Conservation (phyloP, 2,888 invertebrate species). For the Cryptosula pallasiana region DNA sequence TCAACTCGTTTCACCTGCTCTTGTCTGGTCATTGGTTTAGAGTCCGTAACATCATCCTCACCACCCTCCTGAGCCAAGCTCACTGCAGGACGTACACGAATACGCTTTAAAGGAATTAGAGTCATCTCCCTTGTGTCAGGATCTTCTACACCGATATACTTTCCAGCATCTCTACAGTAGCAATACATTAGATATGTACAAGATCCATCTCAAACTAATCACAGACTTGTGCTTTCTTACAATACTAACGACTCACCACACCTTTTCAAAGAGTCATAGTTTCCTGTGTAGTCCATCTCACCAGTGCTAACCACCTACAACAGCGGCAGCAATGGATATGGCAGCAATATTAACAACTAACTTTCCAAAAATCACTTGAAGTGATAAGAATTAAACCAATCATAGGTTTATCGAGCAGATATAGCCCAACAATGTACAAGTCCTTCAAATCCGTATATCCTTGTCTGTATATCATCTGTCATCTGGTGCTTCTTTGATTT, state of each 20-base stretch:
- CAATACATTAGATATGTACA: not conserved
- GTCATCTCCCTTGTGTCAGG: not conserved
- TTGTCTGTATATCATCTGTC: too few relatives aligned
- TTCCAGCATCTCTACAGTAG: constrained; percentile 7
- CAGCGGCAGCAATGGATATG: too few relatives aligned
- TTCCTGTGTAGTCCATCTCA: constrained; percentile 10
- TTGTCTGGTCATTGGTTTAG: constrained; percentile 1
- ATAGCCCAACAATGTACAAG: too few relatives aligned
- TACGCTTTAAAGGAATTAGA: constrained; percentile 5
- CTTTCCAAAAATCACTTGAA: too few relatives aligned
- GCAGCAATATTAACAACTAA: too few relatives aligned
- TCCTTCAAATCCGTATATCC: too few relatives aligned
- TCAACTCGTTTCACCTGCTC: too few relatives aligned
- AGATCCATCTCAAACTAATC: not conserved
- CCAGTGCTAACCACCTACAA: not conserved
- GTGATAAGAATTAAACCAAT: too few relatives aligned
- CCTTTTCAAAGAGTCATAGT: not conserved
- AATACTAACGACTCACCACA: too few relatives aligned
- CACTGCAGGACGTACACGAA: not conserved
- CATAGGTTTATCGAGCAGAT: too few relatives aligned
- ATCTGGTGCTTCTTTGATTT: too few relatives aligned
- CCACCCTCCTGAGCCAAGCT: not conserved
- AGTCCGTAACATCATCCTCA: not conserved
- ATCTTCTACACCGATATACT: constrained; percentile 19
- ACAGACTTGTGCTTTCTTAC: too few relatives aligned